A percentile compares a stretch with the other conserved stretches of the same genome.
phyloP scores from a whole-genome alignment of 2,113 vertebrate species.

The Pongo pygmaeus region DNA sequence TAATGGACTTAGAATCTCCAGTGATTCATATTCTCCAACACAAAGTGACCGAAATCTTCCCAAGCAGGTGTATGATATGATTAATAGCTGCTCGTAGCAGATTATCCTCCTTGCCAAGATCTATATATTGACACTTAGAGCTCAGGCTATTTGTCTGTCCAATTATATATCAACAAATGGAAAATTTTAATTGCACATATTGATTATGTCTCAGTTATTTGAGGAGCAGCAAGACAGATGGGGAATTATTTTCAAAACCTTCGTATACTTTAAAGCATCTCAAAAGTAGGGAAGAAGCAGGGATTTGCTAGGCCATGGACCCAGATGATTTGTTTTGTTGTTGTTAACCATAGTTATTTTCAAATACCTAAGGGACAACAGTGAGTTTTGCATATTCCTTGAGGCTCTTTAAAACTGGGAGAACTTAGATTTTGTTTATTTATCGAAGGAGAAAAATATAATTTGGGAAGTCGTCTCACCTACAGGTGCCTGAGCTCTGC shows the following conservation, averaged over 20 bases:
- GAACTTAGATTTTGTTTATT: neutral
- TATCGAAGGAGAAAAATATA: neutral
- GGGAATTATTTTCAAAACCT: neutral
- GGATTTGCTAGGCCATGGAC: too few species aligned
- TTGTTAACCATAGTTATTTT: neutral
- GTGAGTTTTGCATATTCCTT: neutral
- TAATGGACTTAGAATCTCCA: neutral
- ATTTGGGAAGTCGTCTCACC: neutral
- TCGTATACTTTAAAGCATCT: neutral
- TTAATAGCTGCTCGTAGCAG: neutral
- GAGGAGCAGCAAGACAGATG: fast-evolving
- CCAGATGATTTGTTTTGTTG: neutral
- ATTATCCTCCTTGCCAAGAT: neutral
- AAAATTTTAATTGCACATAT: neutral
- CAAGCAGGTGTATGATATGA: neutral
- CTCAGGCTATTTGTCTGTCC: neutral
- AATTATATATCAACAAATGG: neutral
- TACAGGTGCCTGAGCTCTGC: neutral
- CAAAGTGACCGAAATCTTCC: neutral
- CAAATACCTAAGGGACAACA: neutral
- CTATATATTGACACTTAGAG: fast-evolving
- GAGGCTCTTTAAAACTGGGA: neutral
- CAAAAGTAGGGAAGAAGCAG: neutral
- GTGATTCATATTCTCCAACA: fast-evolving
- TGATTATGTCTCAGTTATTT: neutral